Conservation (phyloP, 2,888 invertebrate genomes). For the Lomographa bimaculata region DNA sequence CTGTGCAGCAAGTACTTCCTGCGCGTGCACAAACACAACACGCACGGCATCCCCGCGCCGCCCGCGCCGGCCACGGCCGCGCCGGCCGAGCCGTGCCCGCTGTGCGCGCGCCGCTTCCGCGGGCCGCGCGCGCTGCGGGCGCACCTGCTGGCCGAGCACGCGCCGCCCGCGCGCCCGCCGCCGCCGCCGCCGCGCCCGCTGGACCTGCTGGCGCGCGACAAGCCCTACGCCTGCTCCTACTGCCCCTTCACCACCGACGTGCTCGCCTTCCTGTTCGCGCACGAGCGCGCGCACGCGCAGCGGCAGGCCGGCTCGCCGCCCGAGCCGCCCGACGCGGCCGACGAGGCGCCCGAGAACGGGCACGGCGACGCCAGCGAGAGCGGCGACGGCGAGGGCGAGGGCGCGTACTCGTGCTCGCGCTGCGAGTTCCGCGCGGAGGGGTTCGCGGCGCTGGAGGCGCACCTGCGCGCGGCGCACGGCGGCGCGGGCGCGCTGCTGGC, state of each 20-base stretch:
- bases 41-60: conserved; percentile 97
- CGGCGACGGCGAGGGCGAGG: conserved; percentile 50
- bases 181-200: conserved; percentile 77
- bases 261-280: conserved; percentile 95
- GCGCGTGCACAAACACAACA: conserved; percentile 98
- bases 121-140: conserved; percentile 95
- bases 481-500: conserved; percentile 79
- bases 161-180: conserved; percentile 80
- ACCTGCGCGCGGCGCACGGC: conserved; percentile 75
- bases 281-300: conserved; percentile 92
- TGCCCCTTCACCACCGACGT: conserved; percentile 95
- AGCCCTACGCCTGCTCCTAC: conserved; percentile 94
- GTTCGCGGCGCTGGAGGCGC: conserved; percentile 75
- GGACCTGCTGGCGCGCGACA: conserved; percentile 83
- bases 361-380: conserved; percentile 41
- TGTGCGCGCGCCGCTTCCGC: conserved; percentile 94
- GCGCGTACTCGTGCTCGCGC: conserved; percentile 74
- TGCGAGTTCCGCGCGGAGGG: conserved; percentile 76
- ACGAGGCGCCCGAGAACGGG: conserved; percentile 41
- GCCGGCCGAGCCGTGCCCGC: conserved; percentile 86
- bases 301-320: conserved; percentile 35
- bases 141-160: conserved; percentile 94
- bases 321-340: conserved; percentile 34
- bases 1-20: conserved; percentile 99
- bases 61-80: conserved; percentile 83